Percentiles rank a stretch among this genome's conserved stretches.
Conservation (phyloP, 2,113 vertebrate species). For the Papio anubis region DNA sequence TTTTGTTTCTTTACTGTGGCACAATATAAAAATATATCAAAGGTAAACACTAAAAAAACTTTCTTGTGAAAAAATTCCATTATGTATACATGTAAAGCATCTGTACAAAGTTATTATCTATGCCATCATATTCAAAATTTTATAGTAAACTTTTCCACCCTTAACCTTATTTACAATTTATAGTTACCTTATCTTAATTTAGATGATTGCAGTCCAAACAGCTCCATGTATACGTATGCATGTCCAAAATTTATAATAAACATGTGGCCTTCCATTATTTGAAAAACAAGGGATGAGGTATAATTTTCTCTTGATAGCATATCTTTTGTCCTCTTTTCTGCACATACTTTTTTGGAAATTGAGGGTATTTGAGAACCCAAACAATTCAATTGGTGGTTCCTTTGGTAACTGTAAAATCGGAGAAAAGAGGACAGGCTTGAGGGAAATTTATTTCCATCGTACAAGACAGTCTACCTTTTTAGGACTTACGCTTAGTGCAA, state of each 20-base stretch:
- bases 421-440: not conserved
- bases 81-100: not conserved
- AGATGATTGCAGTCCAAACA: not conserved
- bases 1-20: not conserved
- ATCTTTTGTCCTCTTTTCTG: not conserved
- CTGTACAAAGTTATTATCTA: not conserved
- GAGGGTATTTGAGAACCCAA: conserved; percentile 4
- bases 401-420: not conserved
- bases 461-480: not conserved
- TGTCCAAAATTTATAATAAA: not conserved
- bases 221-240: not conserved
- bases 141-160: not conserved
- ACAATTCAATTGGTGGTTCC: not conserved
- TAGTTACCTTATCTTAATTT: not conserved
- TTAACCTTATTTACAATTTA: not conserved
- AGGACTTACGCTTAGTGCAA: not conserved
- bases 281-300: not conserved
- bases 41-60: not conserved
- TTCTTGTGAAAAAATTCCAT: not conserved
- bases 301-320: not conserved
- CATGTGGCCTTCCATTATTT: not conserved
- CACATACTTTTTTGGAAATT: not conserved
- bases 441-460: not conserved
- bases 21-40: not conserved
- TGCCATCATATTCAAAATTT: not conserved